A percentile compares a stretch with the other conserved stretches of the same genome.
These are phyloP conservation scores for Lithophane socia DNA, from an alignment of 2,888 invertebrate species.

Conservation along the genomic window DNA sequence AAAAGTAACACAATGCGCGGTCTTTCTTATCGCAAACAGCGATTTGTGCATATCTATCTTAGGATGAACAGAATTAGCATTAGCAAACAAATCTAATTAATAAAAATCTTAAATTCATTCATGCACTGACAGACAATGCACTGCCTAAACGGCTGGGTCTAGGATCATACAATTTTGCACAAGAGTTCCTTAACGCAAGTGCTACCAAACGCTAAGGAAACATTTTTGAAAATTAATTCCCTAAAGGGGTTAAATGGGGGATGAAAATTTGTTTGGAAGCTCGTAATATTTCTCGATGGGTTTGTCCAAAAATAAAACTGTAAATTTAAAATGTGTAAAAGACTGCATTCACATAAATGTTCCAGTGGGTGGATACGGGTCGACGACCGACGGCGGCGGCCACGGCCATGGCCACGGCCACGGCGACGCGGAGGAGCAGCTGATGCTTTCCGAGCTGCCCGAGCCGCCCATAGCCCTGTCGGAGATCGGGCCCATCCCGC, in stretches of 20 bases:
- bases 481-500: slow-evolving; percentile 98
- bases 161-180: background rate
- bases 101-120: background rate
- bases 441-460: slow-evolving; percentile 96
- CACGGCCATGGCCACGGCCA: slow-evolving; percentile 64
- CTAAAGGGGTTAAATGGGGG: too few relatives aligned
- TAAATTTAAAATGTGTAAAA: background rate
- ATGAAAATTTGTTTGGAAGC: background rate
- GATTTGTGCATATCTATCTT: background rate
- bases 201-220: background rate
- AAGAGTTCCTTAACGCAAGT: background rate
- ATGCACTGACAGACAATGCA: background rate
- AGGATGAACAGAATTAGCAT: background rate
- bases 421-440: slow-evolving; percentile 85
- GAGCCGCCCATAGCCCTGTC: slow-evolving; percentile 98
- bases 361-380: slow-evolving; percentile 91
- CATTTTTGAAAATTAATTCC: background rate
- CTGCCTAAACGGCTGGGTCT: background rate
- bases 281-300: background rate
- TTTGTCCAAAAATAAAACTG: background rate
- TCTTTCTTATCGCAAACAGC: background rate
- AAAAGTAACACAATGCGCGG: background rate
- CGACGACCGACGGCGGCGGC: slow-evolving; percentile 75
- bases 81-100: background rate
- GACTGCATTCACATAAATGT: slow-evolving; percentile 49